These are phyloP conservation scores for Hypotaenidia philippensis DNA, from an alignment of 2,797 vertebrate genomes.

Conservation along the genomic window DNA sequence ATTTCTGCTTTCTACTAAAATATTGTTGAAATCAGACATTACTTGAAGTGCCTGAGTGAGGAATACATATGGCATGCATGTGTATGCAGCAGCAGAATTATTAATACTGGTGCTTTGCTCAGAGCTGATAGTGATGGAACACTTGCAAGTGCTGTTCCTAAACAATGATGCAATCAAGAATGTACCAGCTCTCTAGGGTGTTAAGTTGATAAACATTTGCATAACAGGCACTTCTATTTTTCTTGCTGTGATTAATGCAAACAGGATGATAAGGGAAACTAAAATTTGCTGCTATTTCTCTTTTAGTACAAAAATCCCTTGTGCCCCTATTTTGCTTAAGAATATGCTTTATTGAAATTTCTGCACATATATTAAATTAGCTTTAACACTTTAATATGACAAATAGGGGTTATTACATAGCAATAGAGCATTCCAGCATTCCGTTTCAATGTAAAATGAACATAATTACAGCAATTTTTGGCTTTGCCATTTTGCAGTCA, in stretches of 20 bases:
- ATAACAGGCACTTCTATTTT: constrained; percentile 28
- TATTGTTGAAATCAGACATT: background rate
- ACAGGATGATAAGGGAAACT: constrained; percentile 2
- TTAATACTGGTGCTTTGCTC: constrained; percentile 9
- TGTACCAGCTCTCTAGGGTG: background rate
- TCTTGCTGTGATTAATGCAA: constrained; percentile 47
- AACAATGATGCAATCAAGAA: constrained; percentile 62
- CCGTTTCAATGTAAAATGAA: constrained; percentile 48
- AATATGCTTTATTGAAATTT: background rate
- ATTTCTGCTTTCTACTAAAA: constrained; percentile 33
- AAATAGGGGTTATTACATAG: constrained; percentile 65
- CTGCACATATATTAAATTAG: constrained; percentile 27
- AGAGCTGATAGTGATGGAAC: constrained; percentile 25
- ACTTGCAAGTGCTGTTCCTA: constrained; percentile 54
- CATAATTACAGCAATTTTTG: constrained; percentile 71
- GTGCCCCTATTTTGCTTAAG: constrained; percentile 4
- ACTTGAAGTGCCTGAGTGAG: background rate
- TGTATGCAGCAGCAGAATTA: constrained; percentile 28
- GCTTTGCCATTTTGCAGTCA: constrained; percentile 53
- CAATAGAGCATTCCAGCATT: constrained; percentile 43
- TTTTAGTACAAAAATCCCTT: constrained; percentile 12
- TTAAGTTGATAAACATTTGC: constrained; percentile 52
- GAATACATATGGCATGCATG: constrained; percentile 49
- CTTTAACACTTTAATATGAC: constrained; percentile 65
- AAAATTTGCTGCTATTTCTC: constrained; percentile 24